These are phyloP conservation scores for Asteroscopus sphinx DNA, from an alignment of 2,888 invertebrate species.

Conservation along the genomic window DNA sequence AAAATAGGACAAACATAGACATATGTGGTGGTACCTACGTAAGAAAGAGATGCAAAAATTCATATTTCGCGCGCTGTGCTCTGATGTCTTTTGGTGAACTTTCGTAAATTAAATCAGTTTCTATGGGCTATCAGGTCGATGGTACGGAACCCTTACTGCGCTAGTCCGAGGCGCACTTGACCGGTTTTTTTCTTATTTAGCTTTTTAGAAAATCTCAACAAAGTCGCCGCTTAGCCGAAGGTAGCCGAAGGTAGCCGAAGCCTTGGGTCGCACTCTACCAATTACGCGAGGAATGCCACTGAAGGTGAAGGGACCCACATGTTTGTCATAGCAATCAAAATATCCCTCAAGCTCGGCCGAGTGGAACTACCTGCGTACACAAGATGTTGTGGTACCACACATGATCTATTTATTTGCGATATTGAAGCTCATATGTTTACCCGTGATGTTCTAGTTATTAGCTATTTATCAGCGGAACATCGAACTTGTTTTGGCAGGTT, in stretches of 20 bases:
- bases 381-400: not conserved
- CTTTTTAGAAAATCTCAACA: too few relatives aligned
- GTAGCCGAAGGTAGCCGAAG: not conserved
- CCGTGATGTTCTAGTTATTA: not conserved
- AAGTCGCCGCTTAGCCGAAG: not conserved
- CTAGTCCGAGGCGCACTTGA: too few relatives aligned
- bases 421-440: not conserved
- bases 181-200: too few relatives aligned
- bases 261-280: not conserved
- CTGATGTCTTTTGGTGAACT: too few relatives aligned
- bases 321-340: not conserved
- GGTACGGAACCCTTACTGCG: too few relatives aligned
- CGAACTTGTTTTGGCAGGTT: not conserved
- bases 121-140: too few relatives aligned
- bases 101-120: too few relatives aligned
- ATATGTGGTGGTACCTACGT: too few relatives aligned
- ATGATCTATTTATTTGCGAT: not conserved
- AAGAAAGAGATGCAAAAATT: too few relatives aligned
- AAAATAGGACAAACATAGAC: too few relatives aligned
- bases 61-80: too few relatives aligned
- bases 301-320: not conserved
- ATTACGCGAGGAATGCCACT: not conserved
- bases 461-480: not conserved
- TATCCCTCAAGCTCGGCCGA: not conserved
- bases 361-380: not conserved